A percentile compares a stretch with the other conserved stretches of the same genome.
phyloP scores from a whole-genome alignment of 2,113 vertebrate genomes.

The Ictalurus furcatus region DNA sequence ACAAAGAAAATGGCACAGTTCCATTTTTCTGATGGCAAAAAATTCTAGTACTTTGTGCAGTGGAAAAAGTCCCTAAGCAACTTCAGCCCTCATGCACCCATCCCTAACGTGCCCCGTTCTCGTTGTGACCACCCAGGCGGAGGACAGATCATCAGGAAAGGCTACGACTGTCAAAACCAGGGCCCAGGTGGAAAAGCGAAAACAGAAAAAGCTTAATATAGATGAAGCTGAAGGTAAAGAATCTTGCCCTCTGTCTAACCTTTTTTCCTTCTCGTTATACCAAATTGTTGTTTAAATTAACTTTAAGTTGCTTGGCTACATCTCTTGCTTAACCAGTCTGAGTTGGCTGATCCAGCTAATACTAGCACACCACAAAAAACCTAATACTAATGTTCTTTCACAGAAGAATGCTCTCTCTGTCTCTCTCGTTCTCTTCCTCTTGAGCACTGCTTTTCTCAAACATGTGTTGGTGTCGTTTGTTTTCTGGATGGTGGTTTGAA shows the following conservation, averaged over 20 bases:
- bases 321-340: constrained; percentile 57
- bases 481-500: constrained; percentile 31
- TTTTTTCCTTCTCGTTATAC: constrained; percentile 37
- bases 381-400: constrained; percentile 52
- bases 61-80: constrained; percentile 21
- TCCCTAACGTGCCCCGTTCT: constrained; percentile 69
- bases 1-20: background rate
- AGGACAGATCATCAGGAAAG: constrained; percentile 92
- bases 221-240: constrained; percentile 98
- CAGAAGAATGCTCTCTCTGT: constrained; percentile 57
- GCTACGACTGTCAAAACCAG: constrained; percentile 89
- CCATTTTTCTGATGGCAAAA: background rate
- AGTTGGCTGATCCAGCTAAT: constrained; percentile 59
- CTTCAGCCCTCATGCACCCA: constrained; percentile 54
- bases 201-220: constrained; percentile 99
- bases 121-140: constrained; percentile 84
- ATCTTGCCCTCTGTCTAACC: constrained; percentile 33
- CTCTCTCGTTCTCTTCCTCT: constrained; percentile 57
- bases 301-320: constrained; percentile 47
- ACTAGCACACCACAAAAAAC: constrained; percentile 63
- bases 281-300: constrained; percentile 34
- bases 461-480: background rate
- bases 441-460: constrained; percentile 52
- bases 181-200: constrained; percentile 89
- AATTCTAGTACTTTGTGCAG: constrained; percentile 3